A percentile compares a stretch with the other conserved stretches of the same genome.
Evolutionary conservation across 92 coral and sea anemone species (phyloP).

Genomic region (Muricea muricata): DNA sequence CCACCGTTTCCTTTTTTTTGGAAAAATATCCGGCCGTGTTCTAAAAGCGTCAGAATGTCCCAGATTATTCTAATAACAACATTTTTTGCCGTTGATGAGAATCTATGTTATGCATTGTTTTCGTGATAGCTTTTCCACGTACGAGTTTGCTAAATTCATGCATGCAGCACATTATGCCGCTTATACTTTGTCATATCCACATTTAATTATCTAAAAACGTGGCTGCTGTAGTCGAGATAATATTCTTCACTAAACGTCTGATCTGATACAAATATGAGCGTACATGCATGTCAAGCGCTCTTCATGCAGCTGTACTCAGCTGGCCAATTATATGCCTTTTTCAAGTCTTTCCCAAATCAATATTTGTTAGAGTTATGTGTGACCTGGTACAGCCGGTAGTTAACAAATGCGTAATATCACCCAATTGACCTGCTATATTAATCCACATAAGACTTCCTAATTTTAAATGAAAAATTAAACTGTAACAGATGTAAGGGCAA

Average conservation of each 20-base stretch:
- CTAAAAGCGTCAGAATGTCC: not conserved
- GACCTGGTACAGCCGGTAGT: not conserved
- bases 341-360: not conserved
- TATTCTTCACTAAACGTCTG: not conserved
- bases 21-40: slow-evolving; percentile 25
- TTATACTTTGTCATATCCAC: no score
- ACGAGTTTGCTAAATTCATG: slow-evolving; percentile 5
- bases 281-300: no score
- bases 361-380: not conserved
- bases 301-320: no score
- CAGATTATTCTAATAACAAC: not conserved
- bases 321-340: not conserved
- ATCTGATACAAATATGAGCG: no score
- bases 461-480: not conserved
- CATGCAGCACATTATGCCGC: no score
- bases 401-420: not conserved
- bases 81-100: not conserved
- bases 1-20: not conserved
- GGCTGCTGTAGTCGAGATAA: no score
- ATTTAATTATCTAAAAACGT: no score
- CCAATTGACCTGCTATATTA: not conserved
- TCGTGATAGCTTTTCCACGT: not conserved
- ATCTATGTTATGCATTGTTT: no score
- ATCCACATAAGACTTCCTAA: not conserved
- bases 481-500: not conserved